Evolutionary conservation across 1,140 invertebrate genomes (phyloP).

Genomic region (Drosophila tropicalis): DNA sequence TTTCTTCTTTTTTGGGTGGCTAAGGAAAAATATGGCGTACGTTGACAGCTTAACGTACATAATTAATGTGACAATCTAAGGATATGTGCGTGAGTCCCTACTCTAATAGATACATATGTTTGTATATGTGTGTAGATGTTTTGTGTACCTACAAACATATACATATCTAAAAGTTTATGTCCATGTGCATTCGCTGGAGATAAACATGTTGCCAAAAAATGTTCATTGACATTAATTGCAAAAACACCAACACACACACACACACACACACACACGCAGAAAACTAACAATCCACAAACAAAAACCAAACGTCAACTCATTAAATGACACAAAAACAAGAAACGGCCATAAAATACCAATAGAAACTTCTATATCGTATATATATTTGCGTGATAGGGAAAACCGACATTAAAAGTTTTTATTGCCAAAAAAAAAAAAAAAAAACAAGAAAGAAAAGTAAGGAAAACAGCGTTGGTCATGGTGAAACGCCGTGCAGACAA

Average conservation of each 20-base stretch:
- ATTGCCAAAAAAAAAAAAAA: constrained; percentile 46
- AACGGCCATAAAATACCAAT: constrained; percentile 11
- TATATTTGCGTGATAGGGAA: constrained; percentile 53
- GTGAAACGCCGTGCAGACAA: constrained; percentile 46
- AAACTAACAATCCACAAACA: constrained; percentile 34
- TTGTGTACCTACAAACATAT: constrained; percentile 37
- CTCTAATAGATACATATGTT: constrained; percentile 28
- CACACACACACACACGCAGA: neutral
- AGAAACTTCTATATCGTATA: constrained; percentile 27
- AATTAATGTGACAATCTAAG: constrained; percentile 78
- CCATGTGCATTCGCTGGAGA: constrained; percentile 58
- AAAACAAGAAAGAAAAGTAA: constrained; percentile 20
- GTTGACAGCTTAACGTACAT: constrained; percentile 79
- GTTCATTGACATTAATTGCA: constrained; percentile 69
- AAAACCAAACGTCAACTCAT: constrained; percentile 53
- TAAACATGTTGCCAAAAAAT: constrained; percentile 77
- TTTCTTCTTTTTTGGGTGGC: constrained; percentile 30
- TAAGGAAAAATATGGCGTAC: constrained; percentile 69
- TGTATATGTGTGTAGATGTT: constrained; percentile 15
- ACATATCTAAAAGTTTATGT: constrained; percentile 31
- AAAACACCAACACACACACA: constrained; percentile 4
- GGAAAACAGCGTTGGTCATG: constrained; percentile 10
- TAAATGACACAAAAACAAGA: constrained; percentile 41
- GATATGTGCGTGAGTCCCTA: constrained; percentile 37
- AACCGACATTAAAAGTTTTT: constrained; percentile 78